Percentiles rank a stretch among this genome's conserved stretches.
Evolutionary conservation across 2,113 vertebrate genomes (phyloP).

Genomic region (Phrynosoma platyrhinos): DNA sequence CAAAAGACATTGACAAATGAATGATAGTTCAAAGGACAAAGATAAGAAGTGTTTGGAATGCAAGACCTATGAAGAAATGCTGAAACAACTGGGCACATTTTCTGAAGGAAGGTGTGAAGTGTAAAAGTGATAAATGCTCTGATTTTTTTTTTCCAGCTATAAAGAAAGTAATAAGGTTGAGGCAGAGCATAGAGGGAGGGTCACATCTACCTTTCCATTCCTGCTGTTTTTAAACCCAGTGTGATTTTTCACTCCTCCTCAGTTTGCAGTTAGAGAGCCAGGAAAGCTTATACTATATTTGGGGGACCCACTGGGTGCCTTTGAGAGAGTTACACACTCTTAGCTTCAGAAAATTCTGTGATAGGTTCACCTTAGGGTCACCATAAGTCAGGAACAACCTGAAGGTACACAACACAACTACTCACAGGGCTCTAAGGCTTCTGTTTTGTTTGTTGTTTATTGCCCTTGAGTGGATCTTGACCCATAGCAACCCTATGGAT

Average conservation of each 20-base stretch:
- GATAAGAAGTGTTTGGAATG: constrained; percentile 35
- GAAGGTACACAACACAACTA: no score
- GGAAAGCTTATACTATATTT: no score
- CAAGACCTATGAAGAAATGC: constrained; percentile 8
- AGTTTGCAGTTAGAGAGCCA: neutral
- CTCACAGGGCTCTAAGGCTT: no score
- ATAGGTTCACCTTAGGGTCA: no score
- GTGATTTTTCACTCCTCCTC: neutral
- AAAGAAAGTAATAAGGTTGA: neutral
- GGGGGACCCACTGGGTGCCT: no score
- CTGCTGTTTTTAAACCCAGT: neutral
- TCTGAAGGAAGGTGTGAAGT: constrained; percentile 22
- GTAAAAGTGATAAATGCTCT: constrained; percentile 5
- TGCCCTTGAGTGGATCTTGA: no score
- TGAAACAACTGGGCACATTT: constrained; percentile 18
- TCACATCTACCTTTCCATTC: neutral
- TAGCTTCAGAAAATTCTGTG: no score
- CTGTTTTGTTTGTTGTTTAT: no score
- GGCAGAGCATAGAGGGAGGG: no score
- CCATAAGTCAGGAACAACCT: no score
- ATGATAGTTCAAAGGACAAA: constrained; percentile 10
- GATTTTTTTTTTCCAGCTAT: neutral
- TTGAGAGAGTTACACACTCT: no score
- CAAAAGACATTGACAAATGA: constrained; percentile 8
- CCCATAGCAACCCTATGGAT: no score